Percentiles rank a stretch among this genome's conserved stretches.
These are phyloP conservation scores for Crocodylus rhombifer DNA, from an alignment of 2,797 vertebrate species.

Conservation along the genomic window DNA sequence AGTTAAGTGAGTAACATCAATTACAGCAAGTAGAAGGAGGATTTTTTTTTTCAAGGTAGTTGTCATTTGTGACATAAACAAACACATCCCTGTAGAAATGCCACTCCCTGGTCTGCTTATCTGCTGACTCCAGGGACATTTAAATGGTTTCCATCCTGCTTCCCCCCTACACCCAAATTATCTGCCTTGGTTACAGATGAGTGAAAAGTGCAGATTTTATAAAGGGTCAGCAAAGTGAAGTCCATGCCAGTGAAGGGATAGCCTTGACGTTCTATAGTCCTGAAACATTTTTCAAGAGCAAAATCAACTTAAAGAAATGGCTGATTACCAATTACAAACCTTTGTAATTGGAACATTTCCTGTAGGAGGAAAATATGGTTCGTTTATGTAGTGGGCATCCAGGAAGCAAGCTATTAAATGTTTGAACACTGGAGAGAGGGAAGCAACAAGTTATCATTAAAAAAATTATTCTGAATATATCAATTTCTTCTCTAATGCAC, in stretches of 20 bases:
- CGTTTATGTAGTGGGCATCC: conserved; percentile 56
- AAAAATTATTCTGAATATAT: conserved; percentile 73
- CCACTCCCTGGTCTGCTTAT: not conserved
- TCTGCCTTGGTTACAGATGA: not conserved
- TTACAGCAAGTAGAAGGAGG: not conserved
- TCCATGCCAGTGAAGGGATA: not conserved
- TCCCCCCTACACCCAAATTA: not conserved
- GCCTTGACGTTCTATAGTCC: too few species aligned
- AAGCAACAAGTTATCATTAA: conserved; percentile 67
- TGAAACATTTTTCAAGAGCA: conserved; percentile 38
- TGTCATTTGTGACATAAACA: not conserved
- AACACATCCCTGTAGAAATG: not conserved
- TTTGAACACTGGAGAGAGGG: conserved; percentile 23
- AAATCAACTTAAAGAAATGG: conserved; percentile 64
- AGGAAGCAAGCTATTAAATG: conserved; percentile 71
- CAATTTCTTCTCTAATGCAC: conserved; percentile 63
- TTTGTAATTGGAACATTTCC: conserved; percentile 74
- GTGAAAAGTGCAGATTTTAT: not conserved
- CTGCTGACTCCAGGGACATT: not conserved
- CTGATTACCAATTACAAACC: conserved; percentile 73
- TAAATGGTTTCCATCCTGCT: not conserved
- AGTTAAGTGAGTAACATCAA: not conserved
- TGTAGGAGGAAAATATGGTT: conserved; percentile 70
- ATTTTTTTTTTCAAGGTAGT: not conserved
- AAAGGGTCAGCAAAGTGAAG: conserved; percentile 10